Conservation (phyloP, 1,140 invertebrate genomes). For the Drosophila auraria region DNA sequence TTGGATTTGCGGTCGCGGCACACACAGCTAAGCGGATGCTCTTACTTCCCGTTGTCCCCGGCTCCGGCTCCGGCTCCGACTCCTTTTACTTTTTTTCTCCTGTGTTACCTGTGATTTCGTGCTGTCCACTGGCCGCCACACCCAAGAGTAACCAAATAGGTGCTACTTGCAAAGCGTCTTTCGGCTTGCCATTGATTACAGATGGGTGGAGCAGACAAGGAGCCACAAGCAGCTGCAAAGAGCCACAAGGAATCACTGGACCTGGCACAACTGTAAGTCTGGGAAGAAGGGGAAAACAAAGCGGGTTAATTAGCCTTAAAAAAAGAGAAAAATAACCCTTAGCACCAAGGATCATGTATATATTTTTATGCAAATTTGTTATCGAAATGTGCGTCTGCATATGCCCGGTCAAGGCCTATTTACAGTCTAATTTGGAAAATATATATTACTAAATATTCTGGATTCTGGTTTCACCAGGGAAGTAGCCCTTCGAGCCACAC, state of each 20-base stretch:
- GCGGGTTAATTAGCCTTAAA: slow-evolving; percentile 5
- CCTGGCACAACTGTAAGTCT: background rate
- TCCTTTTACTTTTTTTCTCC: too few species aligned
- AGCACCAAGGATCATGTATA: too few species aligned
- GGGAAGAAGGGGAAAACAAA: background rate
- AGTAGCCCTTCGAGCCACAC: too few species aligned
- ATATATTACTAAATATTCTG: too few species aligned
- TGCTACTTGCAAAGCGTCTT: slow-evolving; percentile 20
- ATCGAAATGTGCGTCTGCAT: too few species aligned
- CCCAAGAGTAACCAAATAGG: slow-evolving; percentile 15
- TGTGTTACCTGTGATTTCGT: background rate
- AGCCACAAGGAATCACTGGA: background rate
- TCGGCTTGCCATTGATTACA: slow-evolving; percentile 8
- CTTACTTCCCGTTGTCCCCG: background rate
- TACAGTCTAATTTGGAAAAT: too few species aligned
- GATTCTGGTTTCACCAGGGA: too few species aligned
- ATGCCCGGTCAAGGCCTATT: too few species aligned
- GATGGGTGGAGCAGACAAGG: background rate
- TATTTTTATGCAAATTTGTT: background rate
- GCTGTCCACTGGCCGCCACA: background rate
- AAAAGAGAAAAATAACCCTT: background rate
- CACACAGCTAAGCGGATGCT: slow-evolving; percentile 19
- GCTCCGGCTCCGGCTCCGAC: background rate
- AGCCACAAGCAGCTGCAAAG: background rate
- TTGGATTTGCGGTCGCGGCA: slow-evolving; percentile 29